Evolutionary conservation across 2,113 vertebrate species (phyloP).

Genomic region (Todiramphus chloris): DNA sequence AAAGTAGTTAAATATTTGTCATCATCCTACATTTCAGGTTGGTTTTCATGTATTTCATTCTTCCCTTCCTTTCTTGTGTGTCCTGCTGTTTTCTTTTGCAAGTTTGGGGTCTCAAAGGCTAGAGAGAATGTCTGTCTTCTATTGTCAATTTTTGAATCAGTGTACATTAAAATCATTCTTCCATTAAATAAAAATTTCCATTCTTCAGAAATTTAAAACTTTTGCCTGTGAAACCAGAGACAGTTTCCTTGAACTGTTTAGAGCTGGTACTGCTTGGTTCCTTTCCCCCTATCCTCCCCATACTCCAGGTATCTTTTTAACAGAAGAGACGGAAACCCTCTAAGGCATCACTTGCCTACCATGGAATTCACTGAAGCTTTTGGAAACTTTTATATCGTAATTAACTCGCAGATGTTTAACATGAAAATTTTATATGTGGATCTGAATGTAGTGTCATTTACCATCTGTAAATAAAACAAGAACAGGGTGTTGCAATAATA

Average conservation of each 20-base stretch:
- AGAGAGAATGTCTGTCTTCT: not conserved
- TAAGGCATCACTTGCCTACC: not conserved
- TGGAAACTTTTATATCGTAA: not conserved
- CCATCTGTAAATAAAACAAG: conserved; percentile 1
- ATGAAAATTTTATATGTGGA: not conserved
- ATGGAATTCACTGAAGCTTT: not conserved
- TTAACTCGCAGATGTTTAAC: conserved; percentile 3
- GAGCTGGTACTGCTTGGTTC: not conserved
- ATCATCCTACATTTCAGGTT: not conserved
- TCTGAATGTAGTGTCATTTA: not conserved
- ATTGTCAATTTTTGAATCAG: not conserved
- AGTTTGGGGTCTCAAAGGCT: not conserved
- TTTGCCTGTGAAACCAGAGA: not conserved
- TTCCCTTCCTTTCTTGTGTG: not conserved
- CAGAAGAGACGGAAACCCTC: not conserved
- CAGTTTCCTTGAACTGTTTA: not conserved
- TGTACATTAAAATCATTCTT: not conserved
- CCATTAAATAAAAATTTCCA: not conserved
- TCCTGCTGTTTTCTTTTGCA: not conserved
- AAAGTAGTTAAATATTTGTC: not conserved
- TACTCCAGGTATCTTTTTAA: not conserved
- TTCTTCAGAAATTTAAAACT: not conserved
- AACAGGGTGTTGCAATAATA: not conserved
- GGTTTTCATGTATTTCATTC: not conserved
- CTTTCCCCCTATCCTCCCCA: not conserved